Evolutionary conservation across 2,113 vertebrate genomes (phyloP).

Genomic region (Mobula hypostoma): DNA sequence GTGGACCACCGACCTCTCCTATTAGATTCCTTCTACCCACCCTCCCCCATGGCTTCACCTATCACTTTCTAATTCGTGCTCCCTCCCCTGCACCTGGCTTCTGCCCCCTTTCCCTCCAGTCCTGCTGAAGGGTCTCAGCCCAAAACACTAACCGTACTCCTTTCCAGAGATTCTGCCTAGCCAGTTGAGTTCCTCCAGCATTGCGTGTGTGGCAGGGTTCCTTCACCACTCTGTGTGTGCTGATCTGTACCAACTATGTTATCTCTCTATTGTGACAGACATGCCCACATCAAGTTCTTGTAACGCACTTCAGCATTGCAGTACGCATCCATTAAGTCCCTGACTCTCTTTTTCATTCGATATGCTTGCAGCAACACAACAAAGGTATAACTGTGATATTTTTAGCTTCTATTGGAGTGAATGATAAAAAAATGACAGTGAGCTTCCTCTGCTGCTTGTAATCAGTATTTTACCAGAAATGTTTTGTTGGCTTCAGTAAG

Average conservation of each 20-base stretch:
- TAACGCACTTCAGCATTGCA: background rate
- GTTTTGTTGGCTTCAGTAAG: slow-evolving; percentile 17
- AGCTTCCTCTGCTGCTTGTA: background rate
- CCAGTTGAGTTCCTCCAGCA: too few relatives aligned
- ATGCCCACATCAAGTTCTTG: background rate
- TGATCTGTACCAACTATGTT: background rate
- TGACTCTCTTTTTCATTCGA: background rate
- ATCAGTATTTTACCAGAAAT: slow-evolving; percentile 33
- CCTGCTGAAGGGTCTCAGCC: too few relatives aligned
- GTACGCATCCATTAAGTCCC: background rate
- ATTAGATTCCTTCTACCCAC: too few relatives aligned
- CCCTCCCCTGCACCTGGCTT: too few relatives aligned
- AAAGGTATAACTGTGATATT: background rate
- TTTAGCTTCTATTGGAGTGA: background rate
- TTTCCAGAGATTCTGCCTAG: too few relatives aligned
- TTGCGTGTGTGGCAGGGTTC: too few relatives aligned
- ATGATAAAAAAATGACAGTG: background rate
- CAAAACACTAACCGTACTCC: too few relatives aligned
- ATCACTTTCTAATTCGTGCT: too few relatives aligned
- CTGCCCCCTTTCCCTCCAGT: too few relatives aligned
- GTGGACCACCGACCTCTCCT: too few relatives aligned
- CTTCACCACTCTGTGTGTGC: too few relatives aligned
- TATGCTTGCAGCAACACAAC: background rate
- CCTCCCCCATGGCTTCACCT: too few relatives aligned
- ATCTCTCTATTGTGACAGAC: background rate